Evolutionary conservation across 2,888 invertebrate genomes (phyloP), one percentile per base, ranked within the genome.

Genomic region (Oxytorus armatus): DNA sequence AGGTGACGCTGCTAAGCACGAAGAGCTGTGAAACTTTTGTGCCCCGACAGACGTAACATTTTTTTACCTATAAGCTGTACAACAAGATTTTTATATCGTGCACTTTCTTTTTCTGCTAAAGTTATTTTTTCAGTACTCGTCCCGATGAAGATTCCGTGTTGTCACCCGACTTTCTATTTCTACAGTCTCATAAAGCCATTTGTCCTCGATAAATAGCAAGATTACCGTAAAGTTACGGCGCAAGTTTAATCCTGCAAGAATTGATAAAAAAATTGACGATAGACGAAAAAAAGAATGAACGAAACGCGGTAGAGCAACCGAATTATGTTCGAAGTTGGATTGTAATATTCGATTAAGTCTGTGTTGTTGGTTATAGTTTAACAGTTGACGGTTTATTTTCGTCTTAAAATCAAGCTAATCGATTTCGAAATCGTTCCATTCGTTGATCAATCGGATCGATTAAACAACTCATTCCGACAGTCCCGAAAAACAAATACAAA

Each of bases 1-100:
- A 91, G 91, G 87, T 16, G 86, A 88, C 53, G 68, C 78, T 39
- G 21, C 79, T 10, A 90, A 87, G 53, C 91, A 90, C 74, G 87
- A 88, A 84, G 91, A 91, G 78, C 79, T 91, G 68, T 89, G 85
- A 88, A 84, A 79, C 3, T 18, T 69, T 51, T 47, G 33, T 55
- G 25, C 21, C 33, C 74, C 14, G 18, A 25, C 14, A 59, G n/a
- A 7, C 21, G 74, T 69, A 51, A 49, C 47, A 75, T 7, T 72
- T 61, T 77, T 70, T 66, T 79, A 69, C 57, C 51, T 7, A 53
- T 78, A 82, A 82, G 36, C 70, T 83, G 82, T 83, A 80, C 69
- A 82, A 82, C 79, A 69, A 53, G 49, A 69, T 80, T 70, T 80
- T 85, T 81, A 82, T 84, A 82, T 77, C 61, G 72, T 72, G 55